phyloP scores from a whole-genome alignment of 2,888 invertebrate genomes.

The Amphimallon solstitiale region DNA sequence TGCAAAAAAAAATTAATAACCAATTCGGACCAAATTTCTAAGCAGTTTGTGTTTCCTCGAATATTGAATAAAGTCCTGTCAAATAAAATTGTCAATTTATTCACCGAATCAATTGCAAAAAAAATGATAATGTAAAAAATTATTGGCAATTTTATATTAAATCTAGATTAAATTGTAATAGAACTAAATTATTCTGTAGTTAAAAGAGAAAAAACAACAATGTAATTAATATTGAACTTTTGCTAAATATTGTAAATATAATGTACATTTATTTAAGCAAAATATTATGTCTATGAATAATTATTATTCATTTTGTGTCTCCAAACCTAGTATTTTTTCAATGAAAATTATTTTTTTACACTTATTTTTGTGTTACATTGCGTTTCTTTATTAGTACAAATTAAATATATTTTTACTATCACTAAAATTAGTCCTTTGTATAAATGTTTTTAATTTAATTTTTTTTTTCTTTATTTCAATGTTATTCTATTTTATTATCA shows the following conservation, averaged over 20 bases:
- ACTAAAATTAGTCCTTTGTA: slow-evolving; percentile 56
- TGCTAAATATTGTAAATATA: slow-evolving; percentile 63
- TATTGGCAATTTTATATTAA: slow-evolving; percentile 61
- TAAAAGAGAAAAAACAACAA: slow-evolving; percentile 45
- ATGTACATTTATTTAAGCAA: slow-evolving; percentile 62
- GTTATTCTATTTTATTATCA: slow-evolving; percentile 57
- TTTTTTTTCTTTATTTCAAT: slow-evolving; percentile 54
- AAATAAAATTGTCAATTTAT: slow-evolving; percentile 44
- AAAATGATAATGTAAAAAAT: slow-evolving; percentile 44
- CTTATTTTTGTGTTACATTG: slow-evolving; percentile 48
- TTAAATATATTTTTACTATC: slow-evolving; percentile 58
- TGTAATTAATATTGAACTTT: slow-evolving; percentile 55
- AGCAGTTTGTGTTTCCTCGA: background rate
- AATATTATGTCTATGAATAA: slow-evolving; percentile 58
- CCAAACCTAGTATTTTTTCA: slow-evolving; percentile 52
- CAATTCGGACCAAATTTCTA: slow-evolving; percentile 31
- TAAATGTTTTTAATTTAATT: slow-evolving; percentile 54
- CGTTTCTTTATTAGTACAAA: slow-evolving; percentile 58
- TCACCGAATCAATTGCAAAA: slow-evolving; percentile 3
- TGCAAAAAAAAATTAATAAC: background rate
- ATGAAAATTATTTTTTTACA: slow-evolving; percentile 53
- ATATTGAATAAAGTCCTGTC: slow-evolving; percentile 16
- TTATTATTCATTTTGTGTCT: slow-evolving; percentile 45
- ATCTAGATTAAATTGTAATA: slow-evolving; percentile 50
- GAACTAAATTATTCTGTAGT: slow-evolving; percentile 56